Conservation (phyloP, 2,797 vertebrate genomes). For the Nannoperca australis region DNA sequence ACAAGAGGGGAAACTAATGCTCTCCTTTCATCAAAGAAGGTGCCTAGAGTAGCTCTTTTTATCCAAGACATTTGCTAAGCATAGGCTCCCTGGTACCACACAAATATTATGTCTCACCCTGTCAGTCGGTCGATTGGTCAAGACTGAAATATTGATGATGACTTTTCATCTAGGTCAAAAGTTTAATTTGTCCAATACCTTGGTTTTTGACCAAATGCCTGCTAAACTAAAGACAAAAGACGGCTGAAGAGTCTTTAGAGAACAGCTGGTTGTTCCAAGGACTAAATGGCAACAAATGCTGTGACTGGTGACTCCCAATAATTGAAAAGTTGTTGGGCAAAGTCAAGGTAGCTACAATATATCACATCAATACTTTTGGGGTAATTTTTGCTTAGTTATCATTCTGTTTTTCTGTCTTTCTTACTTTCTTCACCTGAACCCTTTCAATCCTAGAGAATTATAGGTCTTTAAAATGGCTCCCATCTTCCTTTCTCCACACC, state of each 20-base stretch:
- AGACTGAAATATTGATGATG: not conserved
- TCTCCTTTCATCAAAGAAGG: not conserved
- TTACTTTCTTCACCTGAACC: not conserved
- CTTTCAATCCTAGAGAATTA: not conserved
- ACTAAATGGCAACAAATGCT: not conserved
- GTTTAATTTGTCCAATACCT: not conserved
- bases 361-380: not conserved
- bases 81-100: not conserved
- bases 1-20: not conserved
- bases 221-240: not conserved
- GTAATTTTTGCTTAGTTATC: not conserved
- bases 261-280: not conserved
- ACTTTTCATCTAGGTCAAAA: not conserved
- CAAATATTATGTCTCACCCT: too few species aligned
- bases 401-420: not conserved
- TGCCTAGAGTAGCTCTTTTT: not conserved
- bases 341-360: not conserved
- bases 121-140: not conserved
- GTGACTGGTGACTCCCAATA: not conserved
- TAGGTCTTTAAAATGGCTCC: not conserved
- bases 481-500: slow-evolving; percentile 1
- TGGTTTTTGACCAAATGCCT: slow-evolving; percentile 2
- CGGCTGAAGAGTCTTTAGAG: not conserved
- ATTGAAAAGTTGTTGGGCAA: not conserved
- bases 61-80: not conserved